These are phyloP conservation scores for Apamea epomidion DNA, from an alignment of 2,888 invertebrate species.

Conservation along the genomic window DNA sequence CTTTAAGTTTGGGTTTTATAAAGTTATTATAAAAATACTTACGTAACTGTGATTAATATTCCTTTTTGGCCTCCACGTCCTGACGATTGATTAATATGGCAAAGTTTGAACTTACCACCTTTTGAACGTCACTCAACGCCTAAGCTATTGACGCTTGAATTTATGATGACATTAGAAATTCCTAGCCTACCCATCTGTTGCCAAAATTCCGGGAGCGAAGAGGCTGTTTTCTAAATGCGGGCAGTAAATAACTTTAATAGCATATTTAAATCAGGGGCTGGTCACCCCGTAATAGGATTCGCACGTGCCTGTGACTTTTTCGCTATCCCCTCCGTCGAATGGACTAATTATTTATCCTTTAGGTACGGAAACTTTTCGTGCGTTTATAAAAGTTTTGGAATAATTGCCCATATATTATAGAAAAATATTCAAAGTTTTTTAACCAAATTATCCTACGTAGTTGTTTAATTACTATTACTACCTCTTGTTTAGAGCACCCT, in stretches of 20 bases:
- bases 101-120: slow-evolving; percentile 35
- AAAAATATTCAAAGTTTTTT: slow-evolving; percentile 6
- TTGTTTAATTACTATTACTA: slow-evolving; percentile 14
- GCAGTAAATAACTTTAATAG: slow-evolving; percentile 68
- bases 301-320: slow-evolving; percentile 60
- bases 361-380: slow-evolving; percentile 32
- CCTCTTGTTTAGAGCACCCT: slow-evolving; percentile 5
- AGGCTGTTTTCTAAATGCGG: slow-evolving; percentile 44
- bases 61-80: slow-evolving; percentile 12
- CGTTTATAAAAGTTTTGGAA: slow-evolving; percentile 25
- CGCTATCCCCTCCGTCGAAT: slow-evolving; percentile 29
- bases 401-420: slow-evolving; percentile 11
- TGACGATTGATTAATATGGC: slow-evolving; percentile 34
- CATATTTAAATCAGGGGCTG: slow-evolving; percentile 64
- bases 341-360: slow-evolving; percentile 62
- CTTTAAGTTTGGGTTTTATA: not conserved
- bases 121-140: slow-evolving; percentile 41
- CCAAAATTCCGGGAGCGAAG: slow-evolving; percentile 49
- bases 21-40: not conserved
- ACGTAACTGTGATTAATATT: slow-evolving; percentile 41
- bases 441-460: slow-evolving; percentile 2
- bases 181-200: slow-evolving; percentile 51
- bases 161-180: slow-evolving; percentile 61
- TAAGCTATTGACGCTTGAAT: slow-evolving; percentile 53
- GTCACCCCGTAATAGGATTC: slow-evolving; percentile 58